Conservation (phyloP, 2,797 vertebrate species). For the Eulemur rubriventer region DNA sequence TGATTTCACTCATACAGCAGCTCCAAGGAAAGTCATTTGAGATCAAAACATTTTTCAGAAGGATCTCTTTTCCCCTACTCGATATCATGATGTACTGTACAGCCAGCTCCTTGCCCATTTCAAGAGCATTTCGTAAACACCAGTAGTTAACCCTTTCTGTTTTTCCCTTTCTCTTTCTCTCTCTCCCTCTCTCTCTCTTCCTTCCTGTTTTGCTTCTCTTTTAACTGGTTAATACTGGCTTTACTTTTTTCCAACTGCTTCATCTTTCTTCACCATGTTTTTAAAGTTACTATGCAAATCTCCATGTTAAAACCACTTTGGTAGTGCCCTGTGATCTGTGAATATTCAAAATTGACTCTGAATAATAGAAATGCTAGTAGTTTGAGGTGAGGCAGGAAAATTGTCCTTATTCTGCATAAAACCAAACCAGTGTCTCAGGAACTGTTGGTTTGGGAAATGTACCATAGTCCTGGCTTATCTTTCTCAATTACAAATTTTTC, state of each 20-base stretch:
- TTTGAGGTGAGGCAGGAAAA: neutral
- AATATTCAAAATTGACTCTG: neutral
- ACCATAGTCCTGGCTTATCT: neutral
- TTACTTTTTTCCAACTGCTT: neutral
- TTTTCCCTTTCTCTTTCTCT: neutral
- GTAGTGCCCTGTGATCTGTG: neutral
- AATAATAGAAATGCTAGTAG: neutral
- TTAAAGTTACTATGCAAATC: constrained; percentile 2
- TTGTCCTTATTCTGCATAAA: neutral
- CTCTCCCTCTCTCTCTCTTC: neutral
- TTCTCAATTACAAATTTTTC: neutral
- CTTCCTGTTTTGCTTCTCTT: neutral
- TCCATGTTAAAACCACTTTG: constrained; percentile 17
- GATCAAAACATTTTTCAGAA: constrained; percentile 45
- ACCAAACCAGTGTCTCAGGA: neutral
- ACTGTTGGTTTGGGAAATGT: neutral
- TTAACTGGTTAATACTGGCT: neutral
- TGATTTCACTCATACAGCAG: constrained; percentile 17
- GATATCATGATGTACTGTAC: neutral
- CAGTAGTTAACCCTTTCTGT: neutral
- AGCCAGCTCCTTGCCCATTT: neutral
- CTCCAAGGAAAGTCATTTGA: constrained; percentile 46
- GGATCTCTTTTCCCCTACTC: neutral
- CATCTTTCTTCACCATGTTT: neutral
- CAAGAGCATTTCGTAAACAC: neutral